phyloP scores from a whole-genome alignment of 2,888 invertebrate genomes.

The Dryococelus australis region DNA sequence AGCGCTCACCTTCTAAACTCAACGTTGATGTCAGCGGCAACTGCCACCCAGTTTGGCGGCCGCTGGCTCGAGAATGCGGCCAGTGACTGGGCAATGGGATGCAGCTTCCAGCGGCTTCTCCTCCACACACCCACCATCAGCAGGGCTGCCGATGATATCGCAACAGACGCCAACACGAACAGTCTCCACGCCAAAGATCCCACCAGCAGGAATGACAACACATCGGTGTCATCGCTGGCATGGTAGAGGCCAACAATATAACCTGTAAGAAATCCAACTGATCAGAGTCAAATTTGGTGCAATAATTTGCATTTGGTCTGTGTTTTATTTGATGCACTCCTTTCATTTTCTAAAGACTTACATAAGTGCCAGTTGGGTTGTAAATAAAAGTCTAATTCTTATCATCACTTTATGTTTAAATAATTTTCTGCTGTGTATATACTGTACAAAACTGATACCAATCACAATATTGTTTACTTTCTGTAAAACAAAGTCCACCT shows the following conservation, averaged over 20 bases:
- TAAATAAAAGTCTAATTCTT: too few relatives aligned
- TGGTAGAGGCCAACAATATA: not conserved
- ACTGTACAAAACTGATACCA: too few relatives aligned
- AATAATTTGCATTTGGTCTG: too few relatives aligned
- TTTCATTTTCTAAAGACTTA: too few relatives aligned
- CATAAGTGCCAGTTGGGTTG: too few relatives aligned
- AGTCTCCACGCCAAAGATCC: conserved; percentile 55
- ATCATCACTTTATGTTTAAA: too few relatives aligned
- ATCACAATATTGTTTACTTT: too few relatives aligned
- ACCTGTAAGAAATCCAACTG: not conserved
- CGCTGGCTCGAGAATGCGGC: conserved; percentile 70
- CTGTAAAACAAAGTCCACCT: too few relatives aligned
- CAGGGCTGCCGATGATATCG: conserved; percentile 64
- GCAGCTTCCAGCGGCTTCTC: conserved; percentile 70
- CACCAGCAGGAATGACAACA: not conserved
- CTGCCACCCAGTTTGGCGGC: conserved; percentile 68
- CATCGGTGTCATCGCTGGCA: not conserved
- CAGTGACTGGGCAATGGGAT: conserved; percentile 77
- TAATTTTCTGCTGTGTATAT: too few relatives aligned
- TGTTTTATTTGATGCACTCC: too few relatives aligned
- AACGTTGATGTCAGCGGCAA: conserved; percentile 74
- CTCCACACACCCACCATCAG: conserved; percentile 72
- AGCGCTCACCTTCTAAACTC: conserved; percentile 73
- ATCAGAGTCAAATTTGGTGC: too few relatives aligned
- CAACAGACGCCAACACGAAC: conserved; percentile 57